Evolutionary conservation across 2,797 vertebrate genomes (phyloP).

Genomic region (Squalus acanthias): DNA sequence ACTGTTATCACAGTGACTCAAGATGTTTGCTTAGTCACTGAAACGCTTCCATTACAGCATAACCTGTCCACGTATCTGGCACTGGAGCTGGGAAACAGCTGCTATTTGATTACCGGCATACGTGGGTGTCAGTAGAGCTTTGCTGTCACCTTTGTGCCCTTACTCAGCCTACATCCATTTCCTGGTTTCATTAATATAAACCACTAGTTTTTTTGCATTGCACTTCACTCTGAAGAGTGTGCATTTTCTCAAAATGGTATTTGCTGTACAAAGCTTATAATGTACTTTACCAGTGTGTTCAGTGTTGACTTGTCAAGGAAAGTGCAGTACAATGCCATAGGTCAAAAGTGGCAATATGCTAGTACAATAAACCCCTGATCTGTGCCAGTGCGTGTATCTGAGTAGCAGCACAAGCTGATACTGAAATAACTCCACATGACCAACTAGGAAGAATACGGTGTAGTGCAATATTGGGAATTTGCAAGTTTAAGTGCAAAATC

Average conservation of each 20-base stretch:
- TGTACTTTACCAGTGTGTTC: not conserved
- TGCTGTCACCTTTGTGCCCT: constrained; percentile 3
- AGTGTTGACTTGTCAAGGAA: not conserved
- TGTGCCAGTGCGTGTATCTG: not conserved
- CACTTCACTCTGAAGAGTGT: not conserved
- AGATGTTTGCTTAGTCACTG: constrained; percentile 35
- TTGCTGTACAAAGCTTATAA: not conserved
- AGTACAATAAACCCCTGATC: not conserved
- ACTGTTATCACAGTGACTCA: constrained; percentile 29
- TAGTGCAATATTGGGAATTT: not conserved
- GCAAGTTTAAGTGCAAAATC: not conserved
- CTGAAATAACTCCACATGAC: not conserved
- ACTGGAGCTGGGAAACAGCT: constrained; percentile 27
- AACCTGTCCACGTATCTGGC: constrained; percentile 26
- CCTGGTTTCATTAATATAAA: constrained; percentile 1
- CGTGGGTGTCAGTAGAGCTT: constrained; percentile 6
- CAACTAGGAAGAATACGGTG: not conserved
- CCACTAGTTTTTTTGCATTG: not conserved
- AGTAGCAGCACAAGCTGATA: not conserved
- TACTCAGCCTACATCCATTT: constrained; percentile 9
- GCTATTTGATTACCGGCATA: constrained; percentile 26
- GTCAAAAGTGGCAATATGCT: not conserved
- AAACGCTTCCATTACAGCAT: constrained; percentile 36
- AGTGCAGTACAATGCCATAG: not conserved
- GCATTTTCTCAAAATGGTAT: not conserved